Evolutionary conservation across 2,113 vertebrate genomes (phyloP), one percentile per base, ranked within the genome.

Genomic region (Anseranas semipalmata): DNA sequence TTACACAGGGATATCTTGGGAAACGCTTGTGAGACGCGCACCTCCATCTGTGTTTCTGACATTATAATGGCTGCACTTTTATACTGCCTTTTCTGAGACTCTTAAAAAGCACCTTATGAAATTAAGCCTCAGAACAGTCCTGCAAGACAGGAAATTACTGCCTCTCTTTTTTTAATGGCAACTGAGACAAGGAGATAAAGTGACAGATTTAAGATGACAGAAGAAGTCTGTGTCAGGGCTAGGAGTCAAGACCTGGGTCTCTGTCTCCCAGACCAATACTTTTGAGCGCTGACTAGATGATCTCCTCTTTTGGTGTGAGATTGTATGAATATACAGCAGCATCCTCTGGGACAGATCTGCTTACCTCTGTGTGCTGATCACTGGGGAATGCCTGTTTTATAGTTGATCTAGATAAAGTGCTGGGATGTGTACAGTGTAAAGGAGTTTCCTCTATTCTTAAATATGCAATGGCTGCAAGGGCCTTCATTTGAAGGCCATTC

Each of bases 31-130:
- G 75, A 80, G 78, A 25, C 0, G 2, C 71, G 71, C 46, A 7
- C 43, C 67, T 62, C 84, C 48, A 58, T 43, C 74, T 1, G 0
- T 46, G 3, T 48, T 79, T 68, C 87, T 92, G 95, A 81, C 72
- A 4, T 55, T 50, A 6, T 21, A 45, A 76, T 46, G 55, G 86
- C 79, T 87, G 97, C 90, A 90, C 95, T 97, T 94, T 67, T 55
- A 24, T 22, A 96, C 85, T 96, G 93, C 89, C 96, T 97, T 97
- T 90, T 78, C 74, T 90, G 92, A 93, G 92, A 95, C 73, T 92
- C 67, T 93, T 75, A 82, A 89, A 92, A 96, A 91, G 91, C 95
- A 96, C 95, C 95, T 96, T 96, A 94, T 9, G 76, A 90, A 85
- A 79, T 87, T 71, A 90, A 90, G 81, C 81, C 89, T 96, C 94